Base-by-base conservation (phyloP, 1,140 invertebrate genomes). In the Panulirus ornatus region DNA sequence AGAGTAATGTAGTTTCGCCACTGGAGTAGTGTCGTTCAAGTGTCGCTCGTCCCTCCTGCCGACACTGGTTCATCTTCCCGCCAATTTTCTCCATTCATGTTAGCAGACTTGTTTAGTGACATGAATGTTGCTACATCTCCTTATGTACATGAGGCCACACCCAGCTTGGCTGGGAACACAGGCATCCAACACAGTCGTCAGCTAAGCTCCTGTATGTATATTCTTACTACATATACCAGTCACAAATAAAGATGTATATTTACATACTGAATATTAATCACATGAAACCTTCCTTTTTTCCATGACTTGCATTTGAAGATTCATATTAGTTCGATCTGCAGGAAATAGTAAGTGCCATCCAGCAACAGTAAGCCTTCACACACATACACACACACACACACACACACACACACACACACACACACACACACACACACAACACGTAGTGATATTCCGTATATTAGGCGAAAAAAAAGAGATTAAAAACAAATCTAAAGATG, bases 371-470 rank as follows among this genome's bases (percentile, higher is more conserved):
- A 11, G 51, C 11, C 51, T n/a, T 38, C n/a, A n/a, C 73, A 9
- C 73, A 11, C 73, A 76, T n/a, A 76, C 73, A 76, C 73, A 76
- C 73, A 76, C 73, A 76, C 73, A 76, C 73, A 92, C 27, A 76
- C 42, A 92, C 27, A 92, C 63, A 91, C 16, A 76, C 73, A 76
- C 73, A 76, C 73, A 76, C 73, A 76, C 73, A 76, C 73, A 76
- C 73, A 76, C 73, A 76, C 73, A 76, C 73, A 58, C 51, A 58
- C 22, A 58, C 51, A 58, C 51, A 58, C 51, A 58, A 58, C 22
- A 11, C 51, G 11, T 11, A 11, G 11, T 58, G 11, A 58, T 58
- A 11, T 58, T 58, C 11, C 51, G 51, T 58, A 11, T 22, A 58
- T 58, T 11, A 11, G 11, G 22, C 22, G 11, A 11, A 11, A 11